Base-by-base conservation (phyloP, 1,140 invertebrate species). In the Schlechtendalia chinensis region DNA sequence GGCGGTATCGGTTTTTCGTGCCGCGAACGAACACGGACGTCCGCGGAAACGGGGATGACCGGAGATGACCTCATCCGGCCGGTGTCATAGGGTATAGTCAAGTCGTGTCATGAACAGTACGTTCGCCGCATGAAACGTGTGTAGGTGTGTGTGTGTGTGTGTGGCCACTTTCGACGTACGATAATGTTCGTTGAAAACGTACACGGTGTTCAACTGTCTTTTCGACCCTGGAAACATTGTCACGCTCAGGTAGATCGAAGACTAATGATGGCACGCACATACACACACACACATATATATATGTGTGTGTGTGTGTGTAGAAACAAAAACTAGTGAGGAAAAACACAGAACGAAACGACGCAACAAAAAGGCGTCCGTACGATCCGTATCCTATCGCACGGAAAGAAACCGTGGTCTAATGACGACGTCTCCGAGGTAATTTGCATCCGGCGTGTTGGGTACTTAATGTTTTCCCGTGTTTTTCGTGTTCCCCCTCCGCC, bases 401-500 rank as follows among this genome's bases (percentile, higher is more conserved):
- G 39, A 79, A 79, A 79, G 8, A 79, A 61, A 79, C 63, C 75
- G 75, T 79, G 58, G 58, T 79, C 22, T 79, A 79, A 79, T 79
- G 75, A 79, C 75, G 75, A 79, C 75, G 56, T 77, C 74, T 77
- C 59, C 58, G 75, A 79, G 75, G 75, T 79, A 79, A 79, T 79
- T 79, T 79, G 75, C 75, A 79, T 79, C 75, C 75, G 75, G 75
- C 63, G 75, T 39, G 75, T 79, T 63, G 61, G 58, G 61, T 61
- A 79, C 75, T 79, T 79, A 79, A 79, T 79, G 75, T 63, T 79
- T 79, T 79, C 58, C 75, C 75, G 58, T 79, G 58, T 79, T 63
- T 63, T 79, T 24, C 75, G n/a, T 77, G 59, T 77, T 77, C 45
- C 61, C 22, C 63, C 50, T 39, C 39, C 58, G 54, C 69, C 69